phyloP scores from a whole-genome alignment of 1,140 invertebrate genomes.

The Drosophila willistoni region DNA sequence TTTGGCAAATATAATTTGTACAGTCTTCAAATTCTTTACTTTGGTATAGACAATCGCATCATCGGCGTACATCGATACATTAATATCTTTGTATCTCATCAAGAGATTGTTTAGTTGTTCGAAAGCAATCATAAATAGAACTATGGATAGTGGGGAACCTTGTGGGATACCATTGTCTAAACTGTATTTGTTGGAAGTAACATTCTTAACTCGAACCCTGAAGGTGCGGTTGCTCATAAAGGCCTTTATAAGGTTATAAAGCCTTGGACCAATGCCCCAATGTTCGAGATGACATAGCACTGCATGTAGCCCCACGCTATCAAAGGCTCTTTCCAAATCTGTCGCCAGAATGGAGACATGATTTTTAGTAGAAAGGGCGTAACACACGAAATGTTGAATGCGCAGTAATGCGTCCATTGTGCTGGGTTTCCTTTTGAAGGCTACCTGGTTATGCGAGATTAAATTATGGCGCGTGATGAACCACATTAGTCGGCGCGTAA shows the following conservation, averaged over 20 bases:
- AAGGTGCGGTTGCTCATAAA: too few species aligned
- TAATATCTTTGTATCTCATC: conserved; percentile 20
- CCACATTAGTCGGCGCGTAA: conserved; percentile 1
- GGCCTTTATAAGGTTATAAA: neutral
- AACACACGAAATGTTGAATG: conserved; percentile 3
- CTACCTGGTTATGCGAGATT: conserved; percentile 7
- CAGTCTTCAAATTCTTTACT: neutral
- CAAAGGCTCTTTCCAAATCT: conserved; percentile 28
- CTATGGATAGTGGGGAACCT: conserved; percentile 36
- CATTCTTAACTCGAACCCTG: conserved; percentile 9
- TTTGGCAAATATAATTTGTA: too few species aligned
- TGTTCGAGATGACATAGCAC: neutral
- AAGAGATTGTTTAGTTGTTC: conserved; percentile 30
- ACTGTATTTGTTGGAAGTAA: conserved; percentile 1
- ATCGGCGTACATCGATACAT: conserved; percentile 33
- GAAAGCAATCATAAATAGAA: conserved; percentile 32
- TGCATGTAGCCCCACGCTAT: conserved; percentile 5
- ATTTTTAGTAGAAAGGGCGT: conserved; percentile 26
- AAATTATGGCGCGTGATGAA: conserved; percentile 17
- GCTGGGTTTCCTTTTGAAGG: too few species aligned
- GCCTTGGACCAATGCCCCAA: conserved; percentile 31
- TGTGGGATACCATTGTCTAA: conserved; percentile 37
- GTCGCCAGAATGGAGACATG: conserved; percentile 26
- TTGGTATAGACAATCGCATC: neutral
- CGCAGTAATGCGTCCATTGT: conserved; percentile 21